Evolutionary conservation across 2,888 invertebrate genomes (phyloP).

Genomic region (Adela reaumurella): DNA sequence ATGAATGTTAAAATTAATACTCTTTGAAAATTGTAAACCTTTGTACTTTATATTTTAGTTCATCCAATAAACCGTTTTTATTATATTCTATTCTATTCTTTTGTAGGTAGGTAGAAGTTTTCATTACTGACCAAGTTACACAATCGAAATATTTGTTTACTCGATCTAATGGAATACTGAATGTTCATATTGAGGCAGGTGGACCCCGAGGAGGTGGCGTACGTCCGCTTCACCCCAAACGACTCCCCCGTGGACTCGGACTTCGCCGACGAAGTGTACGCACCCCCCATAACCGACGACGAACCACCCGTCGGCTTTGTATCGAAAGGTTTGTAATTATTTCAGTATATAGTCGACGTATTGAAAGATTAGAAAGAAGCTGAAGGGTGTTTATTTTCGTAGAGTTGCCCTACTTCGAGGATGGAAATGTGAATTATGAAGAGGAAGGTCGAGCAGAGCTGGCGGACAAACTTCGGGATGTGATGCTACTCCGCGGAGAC

Average conservation of each 20-base stretch:
- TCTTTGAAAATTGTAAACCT: too few relatives aligned
- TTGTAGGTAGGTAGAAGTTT: too few relatives aligned
- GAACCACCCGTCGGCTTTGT: constrained; percentile 28
- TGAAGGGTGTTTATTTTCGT: neutral
- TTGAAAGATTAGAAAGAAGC: too few relatives aligned
- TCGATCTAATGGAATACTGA: neutral
- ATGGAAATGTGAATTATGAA: neutral
- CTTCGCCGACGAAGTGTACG: constrained; percentile 79
- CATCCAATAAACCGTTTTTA: too few relatives aligned
- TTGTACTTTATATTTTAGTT: too few relatives aligned
- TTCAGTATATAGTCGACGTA: too few relatives aligned
- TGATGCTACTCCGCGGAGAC: constrained; percentile 30
- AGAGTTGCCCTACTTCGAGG: neutral
- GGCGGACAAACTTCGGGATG: constrained; percentile 37
- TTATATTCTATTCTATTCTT: too few relatives aligned
- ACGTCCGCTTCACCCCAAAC: constrained; percentile 74
- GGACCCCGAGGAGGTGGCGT: constrained; percentile 70
- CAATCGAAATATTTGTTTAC: neutral
- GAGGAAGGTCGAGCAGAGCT: constrained; percentile 17
- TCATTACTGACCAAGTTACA: too few relatives aligned
- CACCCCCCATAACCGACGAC: constrained; percentile 60
- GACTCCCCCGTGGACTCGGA: constrained; percentile 57
- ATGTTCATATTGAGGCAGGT: constrained; percentile 21
- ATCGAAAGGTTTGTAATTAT: constrained; percentile 23
- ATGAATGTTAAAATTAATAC: too few relatives aligned